Percentiles rank a stretch among this genome's conserved stretches.
Conservation (phyloP, 2,888 invertebrate species). For the Pyrochroa serraticornis region DNA sequence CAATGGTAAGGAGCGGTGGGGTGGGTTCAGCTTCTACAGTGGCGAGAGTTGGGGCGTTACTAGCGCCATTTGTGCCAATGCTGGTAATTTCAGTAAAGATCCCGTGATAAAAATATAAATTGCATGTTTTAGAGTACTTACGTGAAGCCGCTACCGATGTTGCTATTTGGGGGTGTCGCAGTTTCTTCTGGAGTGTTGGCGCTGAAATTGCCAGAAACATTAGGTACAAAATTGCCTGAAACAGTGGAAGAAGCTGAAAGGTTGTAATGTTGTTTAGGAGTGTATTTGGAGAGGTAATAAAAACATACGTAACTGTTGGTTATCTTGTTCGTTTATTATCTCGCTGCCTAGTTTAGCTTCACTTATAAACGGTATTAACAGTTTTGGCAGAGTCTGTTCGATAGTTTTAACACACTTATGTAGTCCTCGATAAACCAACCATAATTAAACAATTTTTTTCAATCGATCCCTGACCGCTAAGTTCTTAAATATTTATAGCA, state of each 20-base stretch:
- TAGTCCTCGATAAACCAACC: conserved; percentile 33
- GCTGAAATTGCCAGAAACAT: conserved; percentile 68
- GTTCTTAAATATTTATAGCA: conserved; percentile 16
- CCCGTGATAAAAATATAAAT: conserved; percentile 1
- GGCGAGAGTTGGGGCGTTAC: conserved; percentile 65
- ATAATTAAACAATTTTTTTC: conserved; percentile 31
- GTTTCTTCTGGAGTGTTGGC: conserved; percentile 61
- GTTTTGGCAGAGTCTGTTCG: conserved; percentile 29
- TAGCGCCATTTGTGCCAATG: conserved; percentile 67
- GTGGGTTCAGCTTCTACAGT: conserved; percentile 66
- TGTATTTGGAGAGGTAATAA: conserved; percentile 13
- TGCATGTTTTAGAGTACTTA: conserved; percentile 57
- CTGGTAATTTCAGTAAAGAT: conserved; percentile 56
- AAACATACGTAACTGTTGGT: conserved; percentile 29
- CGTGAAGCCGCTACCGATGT: conserved; percentile 53
- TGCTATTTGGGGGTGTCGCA: conserved; percentile 63
- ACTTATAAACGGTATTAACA: conserved; percentile 30
- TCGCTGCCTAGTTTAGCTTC: conserved; percentile 35
- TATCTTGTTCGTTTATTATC: conserved; percentile 34
- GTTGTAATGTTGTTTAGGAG: conserved; percentile 27
- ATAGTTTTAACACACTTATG: conserved; percentile 30
- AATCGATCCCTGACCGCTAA: conserved; percentile 29
- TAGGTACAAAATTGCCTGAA: conserved; percentile 66
- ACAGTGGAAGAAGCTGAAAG: conserved; percentile 62
- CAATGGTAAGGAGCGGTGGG: conserved; percentile 63